Evolutionary conservation across 2,888 invertebrate genomes (phyloP).

Genomic region (Drosophila anomalipes): DNA sequence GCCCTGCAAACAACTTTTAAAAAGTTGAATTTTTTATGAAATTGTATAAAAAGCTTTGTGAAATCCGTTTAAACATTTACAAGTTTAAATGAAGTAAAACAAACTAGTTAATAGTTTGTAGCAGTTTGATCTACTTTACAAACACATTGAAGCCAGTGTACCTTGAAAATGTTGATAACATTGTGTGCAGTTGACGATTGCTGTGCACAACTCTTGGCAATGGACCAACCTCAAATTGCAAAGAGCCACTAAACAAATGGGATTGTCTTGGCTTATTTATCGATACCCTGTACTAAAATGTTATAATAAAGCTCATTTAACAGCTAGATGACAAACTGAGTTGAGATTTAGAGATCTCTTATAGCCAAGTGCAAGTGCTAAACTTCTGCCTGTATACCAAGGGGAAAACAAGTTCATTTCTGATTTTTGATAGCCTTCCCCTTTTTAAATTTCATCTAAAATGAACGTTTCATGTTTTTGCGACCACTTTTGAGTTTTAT

Average conservation of each 20-base stretch:
- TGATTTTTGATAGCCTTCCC: background rate
- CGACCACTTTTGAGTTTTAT: background rate
- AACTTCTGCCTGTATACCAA: background rate
- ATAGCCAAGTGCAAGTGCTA: background rate
- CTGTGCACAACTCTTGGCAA: slow-evolving; percentile 9
- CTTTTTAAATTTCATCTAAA: background rate
- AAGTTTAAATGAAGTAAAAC: background rate
- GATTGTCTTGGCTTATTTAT: slow-evolving; percentile 15
- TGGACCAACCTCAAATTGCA: slow-evolving; percentile 16
- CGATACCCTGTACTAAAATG: background rate
- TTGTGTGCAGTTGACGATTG: slow-evolving; percentile 24
- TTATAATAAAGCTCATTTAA: background rate
- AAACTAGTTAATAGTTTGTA: background rate
- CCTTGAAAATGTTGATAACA: background rate
- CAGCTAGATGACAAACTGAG: background rate
- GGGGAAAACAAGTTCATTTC: background rate
- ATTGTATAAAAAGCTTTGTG: background rate
- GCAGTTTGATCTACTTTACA: background rate
- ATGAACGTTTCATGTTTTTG: background rate
- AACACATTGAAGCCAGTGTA: background rate
- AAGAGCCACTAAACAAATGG: slow-evolving; percentile 38
- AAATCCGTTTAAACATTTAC: background rate
- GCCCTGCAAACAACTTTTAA: background rate
- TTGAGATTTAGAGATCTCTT: background rate
- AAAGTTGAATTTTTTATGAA: background rate